Evolutionary conservation across 2,888 invertebrate species (phyloP), one percentile per base, ranked within the genome.

Genomic region (Alcis repandata): DNA sequence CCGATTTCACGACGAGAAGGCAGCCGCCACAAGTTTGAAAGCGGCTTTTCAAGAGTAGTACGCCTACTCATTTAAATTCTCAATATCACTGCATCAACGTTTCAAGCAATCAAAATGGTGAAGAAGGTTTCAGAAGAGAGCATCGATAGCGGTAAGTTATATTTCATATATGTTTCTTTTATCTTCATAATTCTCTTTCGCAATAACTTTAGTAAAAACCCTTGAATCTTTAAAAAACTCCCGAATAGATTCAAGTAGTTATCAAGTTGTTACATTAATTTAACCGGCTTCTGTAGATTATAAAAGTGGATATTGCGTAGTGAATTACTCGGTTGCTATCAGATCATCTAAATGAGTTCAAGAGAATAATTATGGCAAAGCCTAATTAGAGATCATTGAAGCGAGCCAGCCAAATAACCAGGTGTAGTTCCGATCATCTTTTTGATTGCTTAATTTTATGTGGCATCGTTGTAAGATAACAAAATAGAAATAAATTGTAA

Each of bases 61-160:
- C 82, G 87, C 84, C 91, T 91, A 89, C 92, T 91, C 91, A 76
- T 83, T 85, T 80, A 83, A 81, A 83, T 84, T 87, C 79, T 82
- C 76, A 88, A 88, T 87, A 88, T 89, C 80, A 84, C 84, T 88
- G 83, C 85, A 87, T 86, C 85, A 87, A 88, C 85, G 84, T 83
- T 89, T 87, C 88, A 88, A 82, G 83, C 85, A 87, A 87, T 86
- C 85, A 92, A 79, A 84, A 94, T 94, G 94, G 94, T 94, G 86
- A 94, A 94, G 89, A 94, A 94, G 89, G 92, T 94, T 84, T 93
- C 92, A 79, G 94, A 94, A 89, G 94, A 94, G 84, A 92, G 93
- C 87, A 92, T 92, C 87, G 93, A 93, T 84, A 93, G 93, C 82
- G 94, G 94, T 94, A 79, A 93, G 93, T 89, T 67, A 54, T 33